Evolutionary conservation across 2,113 vertebrate species (phyloP).

Genomic region (Aleadryas rufinucha): DNA sequence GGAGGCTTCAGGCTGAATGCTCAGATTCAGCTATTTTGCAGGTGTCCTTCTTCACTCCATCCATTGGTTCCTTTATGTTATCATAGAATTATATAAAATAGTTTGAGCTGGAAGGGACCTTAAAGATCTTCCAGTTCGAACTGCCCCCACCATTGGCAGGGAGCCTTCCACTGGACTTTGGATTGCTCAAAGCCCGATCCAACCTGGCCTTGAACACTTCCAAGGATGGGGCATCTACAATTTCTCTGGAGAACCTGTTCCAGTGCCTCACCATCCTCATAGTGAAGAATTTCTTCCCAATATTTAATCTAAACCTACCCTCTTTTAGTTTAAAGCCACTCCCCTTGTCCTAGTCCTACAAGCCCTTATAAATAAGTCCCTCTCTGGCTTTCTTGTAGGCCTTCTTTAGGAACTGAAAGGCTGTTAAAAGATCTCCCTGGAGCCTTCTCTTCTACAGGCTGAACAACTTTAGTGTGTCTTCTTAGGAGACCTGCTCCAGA

Average conservation of each 20-base stretch:
- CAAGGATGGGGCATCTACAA: background rate
- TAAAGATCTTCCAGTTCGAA: background rate
- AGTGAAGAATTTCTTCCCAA: background rate
- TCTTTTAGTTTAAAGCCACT: background rate
- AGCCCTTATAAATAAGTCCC: background rate
- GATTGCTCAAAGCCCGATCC: background rate
- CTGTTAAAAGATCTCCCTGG: background rate
- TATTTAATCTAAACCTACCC: background rate
- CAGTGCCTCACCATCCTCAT: background rate
- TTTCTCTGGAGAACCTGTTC: background rate
- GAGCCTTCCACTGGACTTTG: background rate
- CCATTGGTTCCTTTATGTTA: background rate
- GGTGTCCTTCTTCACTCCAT: background rate
- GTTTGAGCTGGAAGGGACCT: background rate
- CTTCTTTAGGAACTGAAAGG: background rate
- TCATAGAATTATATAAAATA: background rate
- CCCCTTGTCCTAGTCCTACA: background rate
- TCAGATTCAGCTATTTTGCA: background rate
- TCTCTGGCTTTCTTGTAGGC: background rate
- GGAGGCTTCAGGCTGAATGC: background rate
- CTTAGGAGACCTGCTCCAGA: background rate
- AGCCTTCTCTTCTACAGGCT: background rate
- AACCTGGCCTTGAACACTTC: background rate
- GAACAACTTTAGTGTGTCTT: background rate
- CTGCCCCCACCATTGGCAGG: background rate